Evolutionary conservation across 2,888 invertebrate genomes (phyloP).

Genomic region (Polyommatus icarus): DNA sequence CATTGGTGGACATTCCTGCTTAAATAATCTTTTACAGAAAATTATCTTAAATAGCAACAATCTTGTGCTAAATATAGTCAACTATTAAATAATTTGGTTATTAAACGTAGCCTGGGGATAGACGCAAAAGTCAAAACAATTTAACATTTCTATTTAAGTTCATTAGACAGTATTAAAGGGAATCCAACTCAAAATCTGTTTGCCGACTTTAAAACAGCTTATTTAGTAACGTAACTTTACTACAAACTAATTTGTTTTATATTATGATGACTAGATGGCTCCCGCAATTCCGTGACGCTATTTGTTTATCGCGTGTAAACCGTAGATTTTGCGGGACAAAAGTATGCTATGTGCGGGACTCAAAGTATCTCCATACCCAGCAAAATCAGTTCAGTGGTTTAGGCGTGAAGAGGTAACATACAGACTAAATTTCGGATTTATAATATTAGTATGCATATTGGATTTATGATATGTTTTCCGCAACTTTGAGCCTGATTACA

Average conservation of each 20-base stretch:
- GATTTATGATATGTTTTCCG: too few relatives aligned
- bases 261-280: too few relatives aligned
- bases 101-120: not conserved
- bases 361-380: too few relatives aligned
- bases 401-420: too few relatives aligned
- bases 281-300: too few relatives aligned
- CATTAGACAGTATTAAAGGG: not conserved
- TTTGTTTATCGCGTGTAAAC: too few relatives aligned
- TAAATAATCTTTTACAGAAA: not conserved
- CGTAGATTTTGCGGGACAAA: too few relatives aligned
- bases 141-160: not conserved
- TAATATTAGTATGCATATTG: too few relatives aligned
- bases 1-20: not conserved
- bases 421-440: too few relatives aligned
- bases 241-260: not conserved
- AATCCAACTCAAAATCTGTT: not conserved
- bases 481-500: too few relatives aligned
- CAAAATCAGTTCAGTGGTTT: too few relatives aligned
- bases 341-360: too few relatives aligned
- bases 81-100: not conserved
- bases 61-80: not conserved
- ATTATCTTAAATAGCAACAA: not conserved
- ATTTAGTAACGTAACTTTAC: not conserved
- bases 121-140: not conserved
- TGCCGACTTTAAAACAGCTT: not conserved